These are phyloP conservation scores for Perithous albicinctus DNA, from an alignment of 2,888 invertebrate genomes.

Conservation along the genomic window DNA sequence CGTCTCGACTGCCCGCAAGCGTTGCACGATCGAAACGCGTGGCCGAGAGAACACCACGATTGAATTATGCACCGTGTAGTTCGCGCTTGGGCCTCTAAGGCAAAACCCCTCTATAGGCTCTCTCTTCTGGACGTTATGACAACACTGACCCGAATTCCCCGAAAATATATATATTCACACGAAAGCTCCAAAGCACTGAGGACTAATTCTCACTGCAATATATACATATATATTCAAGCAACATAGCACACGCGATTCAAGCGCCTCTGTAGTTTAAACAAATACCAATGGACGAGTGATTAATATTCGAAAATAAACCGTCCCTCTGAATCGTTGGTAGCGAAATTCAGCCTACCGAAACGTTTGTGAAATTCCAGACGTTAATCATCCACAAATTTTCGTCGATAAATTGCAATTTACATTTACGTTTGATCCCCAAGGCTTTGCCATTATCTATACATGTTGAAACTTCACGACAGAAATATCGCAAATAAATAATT, in stretches of 20 bases:
- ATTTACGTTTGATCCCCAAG: slow-evolving; percentile 1
- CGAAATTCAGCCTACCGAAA: too few species aligned
- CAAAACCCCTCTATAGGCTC: slow-evolving; percentile 30
- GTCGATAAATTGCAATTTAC: slow-evolving; percentile 28
- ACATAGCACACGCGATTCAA: background rate
- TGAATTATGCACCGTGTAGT: slow-evolving; percentile 52
- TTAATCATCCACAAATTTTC: slow-evolving; percentile 30
- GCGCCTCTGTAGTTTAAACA: slow-evolving; percentile 21
- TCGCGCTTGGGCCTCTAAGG: background rate
- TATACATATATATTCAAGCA: too few species aligned
- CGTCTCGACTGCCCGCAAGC: slow-evolving; percentile 27
- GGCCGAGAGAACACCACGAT: slow-evolving; percentile 29
- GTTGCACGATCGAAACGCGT: slow-evolving; percentile 40
- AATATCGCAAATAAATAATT: slow-evolving; percentile 32
- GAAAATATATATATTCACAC: slow-evolving; percentile 28
- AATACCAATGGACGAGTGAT: slow-evolving; percentile 20
- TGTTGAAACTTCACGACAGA: background rate
- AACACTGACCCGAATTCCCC: slow-evolving; percentile 55
- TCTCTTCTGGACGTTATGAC: slow-evolving; percentile 26
- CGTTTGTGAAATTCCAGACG: slow-evolving; percentile 35
- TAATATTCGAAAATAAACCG: slow-evolving; percentile 34
- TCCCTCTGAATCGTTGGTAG: slow-evolving; percentile 1
- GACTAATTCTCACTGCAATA: background rate
- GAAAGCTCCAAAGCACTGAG: background rate
- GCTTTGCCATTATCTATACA: background rate